Evolutionary conservation across 2,888 invertebrate genomes (phyloP), one percentile per base, ranked within the genome.

Genomic region (Nemoura dubitans): DNA sequence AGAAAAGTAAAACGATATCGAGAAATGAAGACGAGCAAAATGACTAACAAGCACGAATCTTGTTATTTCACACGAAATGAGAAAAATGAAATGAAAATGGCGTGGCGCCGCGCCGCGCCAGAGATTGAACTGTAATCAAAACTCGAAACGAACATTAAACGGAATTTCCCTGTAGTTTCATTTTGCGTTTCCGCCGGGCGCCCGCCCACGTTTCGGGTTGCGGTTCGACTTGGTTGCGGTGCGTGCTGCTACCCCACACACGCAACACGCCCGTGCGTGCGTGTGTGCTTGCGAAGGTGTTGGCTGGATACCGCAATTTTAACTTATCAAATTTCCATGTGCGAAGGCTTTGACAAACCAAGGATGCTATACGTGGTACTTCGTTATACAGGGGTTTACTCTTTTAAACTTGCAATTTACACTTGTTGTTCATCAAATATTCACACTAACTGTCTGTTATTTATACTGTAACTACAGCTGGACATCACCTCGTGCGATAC

Each of bases 181-280:
- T 59, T 59, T 59, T 59, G 59, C 59, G 59, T 59, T 59, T 59
- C 59, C 59, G 59, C 16, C 59, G 59, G n/a, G n/a, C n/a, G n/a
- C n/a, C 59, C 59, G 21, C 59, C 21, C 59, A 59, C 59, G 59
- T 7, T 59, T 59, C 21, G 16, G 59, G 59, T 10, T 16, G 21
- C 59, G 59, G n/a, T n/a, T n/a, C n/a, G n/a, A n/a, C n/a, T n/a
- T n/a, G n/a, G n/a, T 59, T 10, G 2, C 59, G 16, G 59, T 59
- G 59, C 59, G 59, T 59, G 59, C 59, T 6, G 16, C 59, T 59
- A 1, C 16, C 14, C 59, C 21, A 10, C 59, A 10, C 59, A 59
- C 59, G 59, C 59, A 59, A 59, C 21, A 1, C 21, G 36, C 59
- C 21, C 59, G 10, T 59, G 59, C 59, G 59, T 59, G 10, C 14